Evolutionary conservation across 2,113 vertebrate genomes (phyloP).

Genomic region (Verasper variegatus): DNA sequence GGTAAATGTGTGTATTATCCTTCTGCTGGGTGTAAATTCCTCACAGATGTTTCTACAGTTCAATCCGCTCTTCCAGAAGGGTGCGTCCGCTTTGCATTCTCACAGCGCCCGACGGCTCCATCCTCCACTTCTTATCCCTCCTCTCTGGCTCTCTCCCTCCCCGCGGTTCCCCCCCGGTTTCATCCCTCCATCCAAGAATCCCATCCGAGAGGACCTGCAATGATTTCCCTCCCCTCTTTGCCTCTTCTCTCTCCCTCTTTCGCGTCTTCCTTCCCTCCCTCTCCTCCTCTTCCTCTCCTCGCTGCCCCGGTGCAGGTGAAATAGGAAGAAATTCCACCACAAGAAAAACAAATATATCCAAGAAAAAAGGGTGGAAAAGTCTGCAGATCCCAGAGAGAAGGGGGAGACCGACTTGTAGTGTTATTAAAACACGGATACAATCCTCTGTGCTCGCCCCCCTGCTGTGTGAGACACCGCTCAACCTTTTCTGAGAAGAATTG

Average conservation of each 20-base stretch:
- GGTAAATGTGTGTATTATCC: constrained; percentile 51
- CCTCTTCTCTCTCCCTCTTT: not conserved
- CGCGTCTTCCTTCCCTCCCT: constrained; percentile 7
- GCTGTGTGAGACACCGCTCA: not conserved
- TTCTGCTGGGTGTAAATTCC: constrained; percentile 62
- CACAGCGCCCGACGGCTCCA: constrained; percentile 68
- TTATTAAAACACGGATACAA: not conserved
- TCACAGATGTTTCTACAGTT: constrained; percentile 48
- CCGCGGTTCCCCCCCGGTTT: constrained; percentile 58
- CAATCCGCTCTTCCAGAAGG: constrained; percentile 63
- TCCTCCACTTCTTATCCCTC: constrained; percentile 59
- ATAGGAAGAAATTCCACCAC: constrained; percentile 54
- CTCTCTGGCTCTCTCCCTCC: constrained; percentile 56
- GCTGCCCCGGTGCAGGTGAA: constrained; percentile 42
- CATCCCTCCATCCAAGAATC: constrained; percentile 72
- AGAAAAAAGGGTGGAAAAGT: constrained; percentile 34
- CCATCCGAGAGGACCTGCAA: constrained; percentile 52
- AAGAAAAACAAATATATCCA: constrained; percentile 35
- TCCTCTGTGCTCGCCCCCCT: not conserved
- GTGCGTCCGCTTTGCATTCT: constrained; percentile 77
- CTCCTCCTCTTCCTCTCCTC: constrained; percentile 1
- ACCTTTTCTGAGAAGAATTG: constrained; percentile 15
- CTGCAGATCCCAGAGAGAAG: not conserved
- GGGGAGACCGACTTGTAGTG: not conserved
- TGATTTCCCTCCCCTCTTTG: not conserved